phyloP scores from a whole-genome alignment of 2,113 vertebrate species.

The Chiloscyllium plagiosum region DNA sequence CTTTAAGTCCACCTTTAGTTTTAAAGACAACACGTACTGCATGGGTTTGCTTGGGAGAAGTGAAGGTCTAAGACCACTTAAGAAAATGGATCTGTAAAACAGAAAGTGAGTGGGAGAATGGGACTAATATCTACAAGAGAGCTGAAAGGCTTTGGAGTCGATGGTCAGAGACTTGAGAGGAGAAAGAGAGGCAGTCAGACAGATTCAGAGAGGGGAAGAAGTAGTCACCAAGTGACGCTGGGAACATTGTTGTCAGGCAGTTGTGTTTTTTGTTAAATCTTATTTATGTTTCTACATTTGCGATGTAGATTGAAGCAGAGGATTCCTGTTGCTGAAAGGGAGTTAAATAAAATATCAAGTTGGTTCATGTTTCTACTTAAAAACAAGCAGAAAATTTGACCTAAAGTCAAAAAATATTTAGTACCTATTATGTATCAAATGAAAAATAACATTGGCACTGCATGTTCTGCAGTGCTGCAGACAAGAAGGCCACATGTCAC shows the following conservation, averaged over 20 bases:
- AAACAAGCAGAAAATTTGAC: not conserved
- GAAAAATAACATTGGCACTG: not conserved
- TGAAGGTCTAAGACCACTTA: not conserved
- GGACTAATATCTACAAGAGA: not conserved
- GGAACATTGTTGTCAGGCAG: not conserved
- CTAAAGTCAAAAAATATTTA: not conserved
- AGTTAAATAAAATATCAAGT: not conserved
- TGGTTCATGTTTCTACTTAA: not conserved
- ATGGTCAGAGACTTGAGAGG: not conserved
- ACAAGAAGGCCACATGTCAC: not conserved
- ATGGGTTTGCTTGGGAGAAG: not conserved
- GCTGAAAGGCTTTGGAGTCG: not conserved
- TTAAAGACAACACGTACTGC: not conserved
- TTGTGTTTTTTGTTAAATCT: no score
- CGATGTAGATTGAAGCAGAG: not conserved
- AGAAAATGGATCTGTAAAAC: not conserved
- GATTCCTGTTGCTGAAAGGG: not conserved
- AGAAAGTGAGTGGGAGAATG: not conserved
- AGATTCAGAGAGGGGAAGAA: not conserved
- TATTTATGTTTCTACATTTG: not conserved
- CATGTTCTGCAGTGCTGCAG: not conserved
- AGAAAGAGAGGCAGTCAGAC: not conserved
- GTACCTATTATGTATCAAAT: not conserved
- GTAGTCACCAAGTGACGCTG: not conserved
- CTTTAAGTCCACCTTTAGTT: not conserved